Conservation (phyloP, 1,140 invertebrate genomes). For the Acyrthosiphon pisum region DNA sequence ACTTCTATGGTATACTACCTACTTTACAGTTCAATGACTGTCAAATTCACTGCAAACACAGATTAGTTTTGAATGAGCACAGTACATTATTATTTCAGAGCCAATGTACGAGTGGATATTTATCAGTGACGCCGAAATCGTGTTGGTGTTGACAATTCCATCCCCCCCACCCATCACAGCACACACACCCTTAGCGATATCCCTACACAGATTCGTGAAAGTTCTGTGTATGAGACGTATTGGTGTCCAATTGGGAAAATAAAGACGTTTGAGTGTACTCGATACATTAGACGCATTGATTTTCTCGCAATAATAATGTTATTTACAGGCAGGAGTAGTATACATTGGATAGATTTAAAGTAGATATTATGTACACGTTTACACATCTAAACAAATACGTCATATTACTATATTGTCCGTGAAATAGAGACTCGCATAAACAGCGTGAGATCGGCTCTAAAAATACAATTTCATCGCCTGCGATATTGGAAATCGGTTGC, state of each 20-base stretch:
- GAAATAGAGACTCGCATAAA: background rate
- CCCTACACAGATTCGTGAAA: background rate
- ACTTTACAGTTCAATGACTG: background rate
- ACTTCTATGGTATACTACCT: too few relatives aligned
- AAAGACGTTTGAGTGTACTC: background rate
- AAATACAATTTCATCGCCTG: background rate
- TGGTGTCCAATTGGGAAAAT: background rate
- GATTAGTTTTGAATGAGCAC: background rate
- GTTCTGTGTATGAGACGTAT: background rate
- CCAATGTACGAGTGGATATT: background rate
- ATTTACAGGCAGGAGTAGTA: background rate
- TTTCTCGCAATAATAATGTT: background rate
- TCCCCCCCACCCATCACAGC: too few relatives aligned
- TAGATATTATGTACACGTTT: background rate
- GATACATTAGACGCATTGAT: conserved; percentile 4
- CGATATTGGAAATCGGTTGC: background rate
- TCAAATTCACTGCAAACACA: background rate
- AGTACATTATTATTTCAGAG: background rate
- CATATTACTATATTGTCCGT: background rate
- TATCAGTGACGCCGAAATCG: background rate
- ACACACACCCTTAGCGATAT: background rate
- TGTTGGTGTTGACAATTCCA: background rate
- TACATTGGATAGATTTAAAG: background rate
- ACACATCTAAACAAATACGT: background rate
- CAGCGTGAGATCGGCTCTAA: background rate